These are phyloP conservation scores for Branchinecta lindahli DNA, from an alignment of 1,140 invertebrate species.

Conservation along the genomic window DNA sequence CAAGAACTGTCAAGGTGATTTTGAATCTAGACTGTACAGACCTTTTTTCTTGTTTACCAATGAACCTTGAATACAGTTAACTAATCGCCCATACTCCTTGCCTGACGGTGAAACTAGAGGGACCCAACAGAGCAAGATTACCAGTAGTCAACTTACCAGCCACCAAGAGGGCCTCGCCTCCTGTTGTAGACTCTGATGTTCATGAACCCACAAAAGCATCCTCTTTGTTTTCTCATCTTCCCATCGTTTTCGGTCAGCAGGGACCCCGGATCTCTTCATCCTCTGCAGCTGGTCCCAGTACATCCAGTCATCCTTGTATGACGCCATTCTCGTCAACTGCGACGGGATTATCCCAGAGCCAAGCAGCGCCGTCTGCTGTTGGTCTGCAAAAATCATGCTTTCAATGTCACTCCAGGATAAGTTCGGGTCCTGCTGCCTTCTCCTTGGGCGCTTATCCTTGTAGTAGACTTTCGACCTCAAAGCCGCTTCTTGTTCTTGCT, in stretches of 20 bases:
- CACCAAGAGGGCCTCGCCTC: constrained; percentile 17
- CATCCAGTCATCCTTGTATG: constrained; percentile 26
- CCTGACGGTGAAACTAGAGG: too few species aligned
- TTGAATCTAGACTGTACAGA: too few species aligned
- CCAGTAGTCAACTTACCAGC: constrained; percentile 14
- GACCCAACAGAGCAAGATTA: too few species aligned
- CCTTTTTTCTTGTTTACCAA: too few species aligned
- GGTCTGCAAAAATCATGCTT: constrained; percentile 28
- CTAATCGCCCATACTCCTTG: too few species aligned
- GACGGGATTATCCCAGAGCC: constrained; percentile 11
- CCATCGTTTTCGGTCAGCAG: constrained; percentile 25
- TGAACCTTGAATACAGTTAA: too few species aligned
- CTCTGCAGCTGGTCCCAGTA: constrained; percentile 27
- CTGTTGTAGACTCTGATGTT: constrained; percentile 14
- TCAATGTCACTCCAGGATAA: constrained; percentile 27
- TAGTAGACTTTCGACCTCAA: neutral
- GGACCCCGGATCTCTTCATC: constrained; percentile 20
- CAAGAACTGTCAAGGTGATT: too few species aligned
- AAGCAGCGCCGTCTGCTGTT: neutral
- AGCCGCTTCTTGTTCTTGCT: neutral
- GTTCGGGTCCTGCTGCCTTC: neutral
- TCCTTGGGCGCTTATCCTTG: neutral
- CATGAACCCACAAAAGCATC: constrained; percentile 29
- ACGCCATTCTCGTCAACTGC: constrained; percentile 23
- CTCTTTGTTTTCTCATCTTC: constrained; percentile 27